Evolutionary conservation across 1,140 invertebrate genomes (phyloP).

Genomic region (Orchestia grillus): DNA sequence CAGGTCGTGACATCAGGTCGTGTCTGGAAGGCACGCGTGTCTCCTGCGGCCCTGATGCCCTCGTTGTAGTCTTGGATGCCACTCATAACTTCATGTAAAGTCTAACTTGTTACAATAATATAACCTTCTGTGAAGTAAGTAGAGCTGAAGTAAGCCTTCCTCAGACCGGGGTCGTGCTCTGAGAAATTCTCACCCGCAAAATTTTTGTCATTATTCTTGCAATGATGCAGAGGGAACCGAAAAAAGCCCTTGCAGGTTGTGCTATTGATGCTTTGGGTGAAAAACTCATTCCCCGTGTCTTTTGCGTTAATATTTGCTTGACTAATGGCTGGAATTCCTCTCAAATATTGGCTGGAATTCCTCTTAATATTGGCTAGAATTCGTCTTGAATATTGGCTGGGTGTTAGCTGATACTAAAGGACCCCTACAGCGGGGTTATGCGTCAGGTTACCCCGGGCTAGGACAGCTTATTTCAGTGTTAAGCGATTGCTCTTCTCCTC

Average conservation of each 20-base stretch:
- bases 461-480: background rate
- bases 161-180: background rate
- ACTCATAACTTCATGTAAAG: conserved; percentile 18
- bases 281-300: background rate
- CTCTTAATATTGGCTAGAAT: background rate
- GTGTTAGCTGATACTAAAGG: background rate
- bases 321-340: background rate
- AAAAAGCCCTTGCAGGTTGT: background rate
- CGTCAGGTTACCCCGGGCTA: background rate
- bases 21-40: background rate
- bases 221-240: background rate
- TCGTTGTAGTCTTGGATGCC: background rate
- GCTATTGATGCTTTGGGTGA: background rate
- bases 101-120: conserved; percentile 30
- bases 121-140: background rate
- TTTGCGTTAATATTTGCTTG: too few species aligned
- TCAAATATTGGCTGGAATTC: background rate
- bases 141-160: background rate
- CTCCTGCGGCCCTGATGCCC: background rate
- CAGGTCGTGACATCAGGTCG: background rate
- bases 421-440: background rate
- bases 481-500: background rate
- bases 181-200: background rate
- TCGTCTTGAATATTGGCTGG: background rate
- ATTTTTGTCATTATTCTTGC: background rate